Evolutionary conservation across 2,888 invertebrate genomes (phyloP), one percentile per base, ranked within the genome.

Genomic region (Dynastes maya): DNA sequence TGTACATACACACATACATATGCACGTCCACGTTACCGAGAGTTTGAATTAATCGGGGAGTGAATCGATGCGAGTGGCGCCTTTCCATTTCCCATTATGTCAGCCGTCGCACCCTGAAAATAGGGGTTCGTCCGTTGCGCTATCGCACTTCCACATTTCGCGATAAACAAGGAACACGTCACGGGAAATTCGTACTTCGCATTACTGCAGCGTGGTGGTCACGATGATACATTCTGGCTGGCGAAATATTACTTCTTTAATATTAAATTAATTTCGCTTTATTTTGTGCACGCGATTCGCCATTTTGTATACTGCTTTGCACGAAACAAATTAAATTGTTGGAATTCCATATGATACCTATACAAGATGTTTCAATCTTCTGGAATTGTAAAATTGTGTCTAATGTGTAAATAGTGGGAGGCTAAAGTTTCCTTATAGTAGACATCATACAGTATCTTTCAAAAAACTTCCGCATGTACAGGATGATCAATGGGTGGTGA

Each of bases 41-140:
- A 53, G 51, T 71, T 49, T 45, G 61, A 74, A 61, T 74, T 74
- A 74, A 74, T 74, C 61, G 72, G n/a, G 45, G 40, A 16, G 63
- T 32, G 40, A 74, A 74, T 74, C 72, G 72, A 74, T 74, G 72
- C 22, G 45, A 61, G 72, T 74, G 72, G 72, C 72, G 72, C 72
- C 72, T 74, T 61, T 74, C 40, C 63, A 61, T 58, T 74, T 49
- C 61, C 45, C 45, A 37, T 37, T 49, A 8, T 58, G 32, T 40
- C 32, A 45, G 61, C 40, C 63, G 72, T 61, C 72, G 27, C 72
- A 74, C 72, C 72, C 72, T 49, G 37, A 74, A 74, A 63, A 72
- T 32, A 45, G 72, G 72, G 61, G 58, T 63, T 74, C 22, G 61
- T 61, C 45, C 22, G 72, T 72, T 49, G 22, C 45, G 61, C 72